phyloP scores from a whole-genome alignment of 2,888 invertebrate species.

The Cephus nigrinus region DNA sequence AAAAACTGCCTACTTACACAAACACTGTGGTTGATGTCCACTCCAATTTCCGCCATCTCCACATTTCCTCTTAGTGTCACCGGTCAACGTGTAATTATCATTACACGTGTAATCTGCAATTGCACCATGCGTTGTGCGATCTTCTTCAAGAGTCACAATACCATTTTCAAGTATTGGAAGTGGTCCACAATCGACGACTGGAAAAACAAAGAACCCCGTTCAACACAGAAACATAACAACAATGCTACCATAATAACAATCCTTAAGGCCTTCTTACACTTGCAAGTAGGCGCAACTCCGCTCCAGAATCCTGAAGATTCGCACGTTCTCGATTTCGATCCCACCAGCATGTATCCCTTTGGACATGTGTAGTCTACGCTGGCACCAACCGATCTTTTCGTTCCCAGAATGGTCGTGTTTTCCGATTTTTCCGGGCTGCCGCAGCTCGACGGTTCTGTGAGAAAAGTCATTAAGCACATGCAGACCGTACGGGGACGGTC shows the following conservation, averaged over 20 bases:
- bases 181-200: constrained; percentile 85
- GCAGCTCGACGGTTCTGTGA: constrained; percentile 82
- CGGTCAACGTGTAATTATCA: constrained; percentile 87
- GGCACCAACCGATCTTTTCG: constrained; percentile 77
- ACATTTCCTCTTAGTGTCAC: constrained; percentile 78
- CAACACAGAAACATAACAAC: background rate
- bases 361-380: constrained; percentile 83
- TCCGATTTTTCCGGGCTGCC: constrained; percentile 88
- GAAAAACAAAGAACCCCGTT: constrained; percentile 11
- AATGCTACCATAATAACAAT: background rate
- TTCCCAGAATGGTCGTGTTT: constrained; percentile 84
- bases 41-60: constrained; percentile 81
- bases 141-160: constrained; percentile 74
- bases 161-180: constrained; percentile 80
- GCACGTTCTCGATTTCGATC: constrained; percentile 77
- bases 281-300: constrained; percentile 83
- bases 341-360: constrained; percentile 83
- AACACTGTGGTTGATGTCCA: constrained; percentile 81
- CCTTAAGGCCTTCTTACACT: constrained; percentile 74
- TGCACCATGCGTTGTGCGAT: constrained; percentile 83
- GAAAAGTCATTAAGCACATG: constrained; percentile 33
- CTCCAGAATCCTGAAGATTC: constrained; percentile 85
- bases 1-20: constrained; percentile 67
- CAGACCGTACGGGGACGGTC: background rate
- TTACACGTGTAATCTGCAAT: constrained; percentile 82